Base-by-base conservation (phyloP, 2,888 invertebrate genomes). In the Eristalis pertinax region DNA sequence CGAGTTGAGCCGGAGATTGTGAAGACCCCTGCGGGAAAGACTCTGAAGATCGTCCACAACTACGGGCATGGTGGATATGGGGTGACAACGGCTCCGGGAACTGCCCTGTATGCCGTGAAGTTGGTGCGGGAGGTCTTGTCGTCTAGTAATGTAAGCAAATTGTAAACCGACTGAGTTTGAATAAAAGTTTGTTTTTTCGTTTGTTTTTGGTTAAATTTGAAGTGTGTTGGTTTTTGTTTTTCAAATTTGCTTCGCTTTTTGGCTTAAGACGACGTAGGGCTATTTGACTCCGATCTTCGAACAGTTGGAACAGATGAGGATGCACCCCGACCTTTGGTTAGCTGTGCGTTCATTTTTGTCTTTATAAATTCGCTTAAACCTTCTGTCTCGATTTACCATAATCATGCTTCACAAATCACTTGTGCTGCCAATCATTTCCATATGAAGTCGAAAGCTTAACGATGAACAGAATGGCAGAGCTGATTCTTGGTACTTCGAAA, bases 1-100 rank as follows among this genome's bases (percentile, higher is more conserved):
- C 94, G 98, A 89, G 95, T 98, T 88, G 97, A 97, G 90, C 93
- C 94, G 0, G 96, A 97, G 91, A 15, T 94, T 4, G 73, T 94
- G 0, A 90, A 89, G 0, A 90, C 89, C 68, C 58, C 76, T 32
- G 88, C 92, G 13, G 94, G 94, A 1, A 91, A 94, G 89, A 94
- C 92, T 88, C 86, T 94, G 0, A 94, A 95, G 94, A 94, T 98
- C 41, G 96, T 99, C 7, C 99, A 99, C 92, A 98, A 98, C 92
- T 99, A 99, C 91, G 99, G 99, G 0, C 99, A 99, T 92, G 98
- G 98, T 0, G 98, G 98, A 0, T 98, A 98, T 91, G 99, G 99
- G 0, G 96, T 99, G 0, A 96, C 97, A 83, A 95, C 97, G 50
- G 96, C 97, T 5, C 98, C 98, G 35, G 98, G 98, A 10, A 98